Percentiles rank a stretch among this genome's conserved stretches.
phyloP scores from a whole-genome alignment of 1,140 invertebrate genomes.

The Drosophila ananassae region DNA sequence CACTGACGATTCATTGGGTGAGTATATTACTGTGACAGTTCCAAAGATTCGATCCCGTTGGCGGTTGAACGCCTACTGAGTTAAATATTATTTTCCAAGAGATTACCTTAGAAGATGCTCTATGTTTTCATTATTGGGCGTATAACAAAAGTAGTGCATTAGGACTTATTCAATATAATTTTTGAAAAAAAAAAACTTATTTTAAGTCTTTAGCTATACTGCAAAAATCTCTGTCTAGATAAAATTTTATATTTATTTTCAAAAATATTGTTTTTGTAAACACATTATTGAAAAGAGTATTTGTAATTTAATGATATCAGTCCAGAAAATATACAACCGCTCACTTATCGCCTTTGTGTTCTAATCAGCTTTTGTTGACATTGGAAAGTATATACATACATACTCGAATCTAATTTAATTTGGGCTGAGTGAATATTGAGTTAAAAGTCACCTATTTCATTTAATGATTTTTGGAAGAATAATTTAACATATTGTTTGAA shows the following conservation, averaged over 20 bases:
- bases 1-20: slow-evolving; percentile 7
- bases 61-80: slow-evolving; percentile 24
- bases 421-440: not conserved
- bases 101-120: not conserved
- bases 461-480: not conserved
- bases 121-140: not conserved
- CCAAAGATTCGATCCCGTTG: not conserved
- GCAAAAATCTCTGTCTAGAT: no score
- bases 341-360: slow-evolving; percentile 4
- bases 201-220: no score
- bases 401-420: not conserved
- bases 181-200: no score
- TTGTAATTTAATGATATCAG: not conserved
- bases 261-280: not conserved
- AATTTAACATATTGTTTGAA: no score
- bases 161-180: no score
- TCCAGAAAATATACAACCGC: not conserved
- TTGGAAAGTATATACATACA: not conserved
- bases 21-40: not conserved
- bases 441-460: not conserved
- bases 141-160: not conserved
- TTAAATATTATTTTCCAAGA: not conserved
- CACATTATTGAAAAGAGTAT: not conserved
- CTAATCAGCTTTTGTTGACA: not conserved
- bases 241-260: no score